phyloP scores from a whole-genome alignment of 2,113 vertebrate species.

The Dromas ardeola region DNA sequence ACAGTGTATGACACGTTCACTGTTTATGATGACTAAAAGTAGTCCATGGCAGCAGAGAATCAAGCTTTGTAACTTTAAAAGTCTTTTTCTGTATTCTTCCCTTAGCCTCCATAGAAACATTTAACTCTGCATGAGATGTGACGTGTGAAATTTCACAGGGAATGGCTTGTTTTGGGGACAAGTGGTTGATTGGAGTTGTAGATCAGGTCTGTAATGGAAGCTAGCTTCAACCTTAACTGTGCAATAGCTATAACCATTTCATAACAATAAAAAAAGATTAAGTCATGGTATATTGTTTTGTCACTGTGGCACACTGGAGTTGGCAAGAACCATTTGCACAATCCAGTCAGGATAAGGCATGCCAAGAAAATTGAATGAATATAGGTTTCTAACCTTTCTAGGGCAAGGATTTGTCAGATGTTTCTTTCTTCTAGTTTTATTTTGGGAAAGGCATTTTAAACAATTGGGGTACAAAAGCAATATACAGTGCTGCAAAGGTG shows the following conservation, averaged over 20 bases:
- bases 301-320: neutral
- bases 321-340: neutral
- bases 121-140: neutral
- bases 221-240: neutral
- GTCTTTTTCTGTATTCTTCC: neutral
- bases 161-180: neutral
- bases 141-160: neutral
- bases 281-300: neutral
- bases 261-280: constrained; percentile 34
- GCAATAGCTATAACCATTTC: constrained; percentile 1
- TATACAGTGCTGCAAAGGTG: neutral
- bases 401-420: neutral
- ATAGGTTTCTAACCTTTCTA: constrained; percentile 21
- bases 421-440: neutral
- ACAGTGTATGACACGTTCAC: neutral
- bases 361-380: constrained; percentile 42
- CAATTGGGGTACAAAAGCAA: neutral
- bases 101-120: neutral
- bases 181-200: neutral
- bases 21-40: neutral
- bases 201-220: neutral
- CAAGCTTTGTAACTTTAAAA: neutral
- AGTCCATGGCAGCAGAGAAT: neutral
- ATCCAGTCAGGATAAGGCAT: neutral
- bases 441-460: neutral